Base-by-base conservation (phyloP, 2,113 vertebrate species). In the Chaetodon trifascialis region DNA sequence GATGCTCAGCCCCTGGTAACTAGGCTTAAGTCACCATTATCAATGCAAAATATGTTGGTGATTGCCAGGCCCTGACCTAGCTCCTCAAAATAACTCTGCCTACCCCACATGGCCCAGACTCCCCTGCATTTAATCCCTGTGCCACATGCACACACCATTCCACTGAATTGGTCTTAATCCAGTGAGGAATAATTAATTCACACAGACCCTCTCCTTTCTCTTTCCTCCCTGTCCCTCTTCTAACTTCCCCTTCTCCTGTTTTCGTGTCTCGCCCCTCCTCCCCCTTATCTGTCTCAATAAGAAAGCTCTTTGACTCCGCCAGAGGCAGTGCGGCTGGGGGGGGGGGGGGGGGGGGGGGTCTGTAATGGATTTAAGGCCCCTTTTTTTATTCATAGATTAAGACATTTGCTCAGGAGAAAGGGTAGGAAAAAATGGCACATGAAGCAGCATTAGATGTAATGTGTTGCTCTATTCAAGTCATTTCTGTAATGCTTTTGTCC, bases 351-450 rank as follows among this genome's bases (percentile, higher is more conserved):
- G 73, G 63, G 76, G 70, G 59, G 70, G 86, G 80, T 84, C 74
- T 72, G 64, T 92, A 93, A 94, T 94, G 91, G 92, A 91, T 94
- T 93, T 90, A 90, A 89, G 81, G 56, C 83, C 42, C 81, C 75
- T 81, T 93, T 91, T 91, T 93, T 95, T 88, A 94, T 94, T 93
- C 79, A 94, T 90, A 86, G 78, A 92, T 92, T 86, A 92, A 88
- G 87, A 89, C 89, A 84, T 93, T 93, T 92, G 59, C 89, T 85
- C 65, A 47, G 87, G 91, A 78, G 82, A 91, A 84, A 90, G 74
- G 59, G 21, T 11, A 40, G 65, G 65, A 42, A 67, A 67, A 76
- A 82, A 83, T 66, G 73, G 46, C 59, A 74, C 60, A 70, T 5
- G 44, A 52, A 76, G 73, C 59, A 51, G 67, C 64, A 73, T 87